A percentile compares a stretch with the other conserved stretches of the same genome.
phyloP scores from a whole-genome alignment of 2,113 vertebrate genomes.

The Dicrurus megarhynchus region DNA sequence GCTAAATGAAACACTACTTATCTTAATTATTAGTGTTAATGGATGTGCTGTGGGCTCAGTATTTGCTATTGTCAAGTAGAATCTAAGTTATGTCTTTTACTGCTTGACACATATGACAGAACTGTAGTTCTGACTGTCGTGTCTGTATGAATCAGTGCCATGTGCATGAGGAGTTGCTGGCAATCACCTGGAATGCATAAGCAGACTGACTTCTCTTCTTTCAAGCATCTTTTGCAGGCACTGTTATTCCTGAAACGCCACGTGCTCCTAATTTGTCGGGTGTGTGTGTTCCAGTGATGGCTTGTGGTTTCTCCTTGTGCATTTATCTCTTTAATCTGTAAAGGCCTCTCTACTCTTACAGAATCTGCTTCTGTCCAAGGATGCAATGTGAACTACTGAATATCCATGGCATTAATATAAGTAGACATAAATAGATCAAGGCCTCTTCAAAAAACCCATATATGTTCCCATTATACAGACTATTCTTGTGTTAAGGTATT shows the following conservation, averaged over 20 bases:
- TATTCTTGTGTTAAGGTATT: neutral
- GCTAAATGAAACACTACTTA: neutral
- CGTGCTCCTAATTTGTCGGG: neutral
- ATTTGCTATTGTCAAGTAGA: neutral
- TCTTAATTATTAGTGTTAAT: constrained; percentile 11
- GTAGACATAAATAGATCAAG: neutral
- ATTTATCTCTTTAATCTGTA: neutral
- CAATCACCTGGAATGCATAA: neutral
- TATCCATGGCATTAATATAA: neutral
- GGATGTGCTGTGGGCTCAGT: neutral
- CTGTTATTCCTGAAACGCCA: neutral
- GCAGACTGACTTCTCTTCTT: neutral
- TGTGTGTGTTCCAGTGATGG: neutral
- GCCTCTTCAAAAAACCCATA: accelerated
- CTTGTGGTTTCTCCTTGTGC: neutral
- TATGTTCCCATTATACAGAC: neutral
- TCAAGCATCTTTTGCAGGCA: neutral
- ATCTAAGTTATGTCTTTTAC: neutral
- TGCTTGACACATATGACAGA: neutral
- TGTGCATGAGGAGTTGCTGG: neutral
- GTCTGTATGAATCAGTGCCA: neutral
- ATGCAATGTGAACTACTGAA: neutral
- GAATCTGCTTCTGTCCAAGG: neutral
- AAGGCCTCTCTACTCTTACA: neutral
- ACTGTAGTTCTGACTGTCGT: neutral